These are phyloP conservation scores for Trichacis sp. DNA, from an alignment of 2,888 invertebrate genomes.

Conservation along the genomic window DNA sequence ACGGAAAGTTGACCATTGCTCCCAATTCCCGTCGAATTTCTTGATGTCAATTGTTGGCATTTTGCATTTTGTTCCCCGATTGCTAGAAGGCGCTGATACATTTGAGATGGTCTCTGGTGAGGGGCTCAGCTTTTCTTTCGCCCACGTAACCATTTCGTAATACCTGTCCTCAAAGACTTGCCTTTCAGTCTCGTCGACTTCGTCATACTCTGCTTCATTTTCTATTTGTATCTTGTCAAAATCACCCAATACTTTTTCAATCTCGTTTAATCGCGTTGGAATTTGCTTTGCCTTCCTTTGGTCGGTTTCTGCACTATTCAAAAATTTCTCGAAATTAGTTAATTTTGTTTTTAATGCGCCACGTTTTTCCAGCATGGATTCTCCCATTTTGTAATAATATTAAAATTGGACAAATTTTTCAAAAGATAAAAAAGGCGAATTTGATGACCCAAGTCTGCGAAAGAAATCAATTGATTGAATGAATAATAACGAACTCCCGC, in stretches of 20 bases:
- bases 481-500: too few relatives aligned
- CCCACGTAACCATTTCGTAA: not conserved
- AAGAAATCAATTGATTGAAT: too few relatives aligned
- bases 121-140: not conserved
- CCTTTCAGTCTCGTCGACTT: not conserved
- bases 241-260: conserved; percentile 7
- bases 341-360: not conserved
- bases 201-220: conserved; percentile 1
- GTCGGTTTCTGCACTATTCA: not conserved
- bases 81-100: too few relatives aligned
- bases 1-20: conserved; percentile 12
- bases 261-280: not conserved
- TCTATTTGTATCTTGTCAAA: conserved; percentile 4
- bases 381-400: too few relatives aligned
- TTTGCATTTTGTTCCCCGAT: too few relatives aligned
- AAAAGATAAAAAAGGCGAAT: too few relatives aligned
- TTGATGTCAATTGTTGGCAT: conserved; percentile 5
- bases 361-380: too few relatives aligned
- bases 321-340: conserved; percentile 7
- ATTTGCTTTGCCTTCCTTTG: not conserved
- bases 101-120: too few relatives aligned
- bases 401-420: too few relatives aligned
- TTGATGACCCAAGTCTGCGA: too few relatives aligned
- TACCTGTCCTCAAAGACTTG: not conserved
- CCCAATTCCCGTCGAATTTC: conserved; percentile 9